Conservation (phyloP, 2,797 vertebrate genomes). For the Numenius phaeopus region DNA sequence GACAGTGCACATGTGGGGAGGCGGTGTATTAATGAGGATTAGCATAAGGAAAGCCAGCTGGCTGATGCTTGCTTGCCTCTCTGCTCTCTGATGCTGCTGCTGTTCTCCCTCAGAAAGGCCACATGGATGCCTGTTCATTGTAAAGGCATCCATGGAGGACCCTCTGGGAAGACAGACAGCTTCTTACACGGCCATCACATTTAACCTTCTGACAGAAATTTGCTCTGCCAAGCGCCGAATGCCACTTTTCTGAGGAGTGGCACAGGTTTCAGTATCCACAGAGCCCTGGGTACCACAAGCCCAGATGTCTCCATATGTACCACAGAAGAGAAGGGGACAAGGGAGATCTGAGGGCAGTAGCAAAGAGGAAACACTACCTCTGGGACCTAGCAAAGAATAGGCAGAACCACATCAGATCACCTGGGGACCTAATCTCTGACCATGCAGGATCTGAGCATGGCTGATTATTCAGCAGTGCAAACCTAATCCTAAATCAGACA, state of each 20-base stretch:
- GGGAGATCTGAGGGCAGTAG: not conserved
- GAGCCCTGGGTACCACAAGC: accelerated
- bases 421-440: not conserved
- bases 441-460: not conserved
- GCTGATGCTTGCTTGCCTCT: not conserved
- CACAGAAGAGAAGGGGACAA: not conserved
- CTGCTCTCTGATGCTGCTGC: not conserved
- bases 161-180: not conserved
- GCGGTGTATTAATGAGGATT: not conserved
- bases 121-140: not conserved
- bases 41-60: not conserved
- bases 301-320: not conserved
- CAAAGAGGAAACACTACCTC: not conserved
- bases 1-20: accelerated
- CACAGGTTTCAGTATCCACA: not conserved
- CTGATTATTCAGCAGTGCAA: not conserved
- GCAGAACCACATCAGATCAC: not conserved
- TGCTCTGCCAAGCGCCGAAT: not conserved
- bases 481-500: not conserved
- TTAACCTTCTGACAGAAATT: not conserved
- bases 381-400: not conserved
- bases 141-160: not conserved
- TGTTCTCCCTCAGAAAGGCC: not conserved
- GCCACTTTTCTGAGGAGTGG: not conserved
- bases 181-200: not conserved